phyloP scores from a whole-genome alignment of 1,140 invertebrate species.

The Pinna nobilis region DNA sequence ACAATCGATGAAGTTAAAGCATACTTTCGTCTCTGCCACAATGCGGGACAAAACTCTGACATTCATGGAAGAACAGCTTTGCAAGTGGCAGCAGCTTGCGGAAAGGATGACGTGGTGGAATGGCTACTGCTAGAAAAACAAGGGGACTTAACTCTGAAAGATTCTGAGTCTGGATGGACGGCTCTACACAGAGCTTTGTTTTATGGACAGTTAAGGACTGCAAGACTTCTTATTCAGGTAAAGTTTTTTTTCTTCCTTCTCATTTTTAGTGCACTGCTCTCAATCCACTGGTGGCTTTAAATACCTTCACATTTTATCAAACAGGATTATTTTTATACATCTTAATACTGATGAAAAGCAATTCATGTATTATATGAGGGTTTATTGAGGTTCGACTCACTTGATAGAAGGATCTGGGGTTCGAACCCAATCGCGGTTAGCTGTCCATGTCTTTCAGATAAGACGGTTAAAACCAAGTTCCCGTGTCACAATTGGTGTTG shows the following conservation, averaged over 20 bases:
- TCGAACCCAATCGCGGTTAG: too few species aligned
- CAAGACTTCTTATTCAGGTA: conserved; percentile 80
- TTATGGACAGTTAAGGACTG: conserved; percentile 83
- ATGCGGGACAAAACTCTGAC: conserved; percentile 76
- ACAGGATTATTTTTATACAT: too few species aligned
- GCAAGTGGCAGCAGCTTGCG: conserved; percentile 83
- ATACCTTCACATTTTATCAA: too few species aligned
- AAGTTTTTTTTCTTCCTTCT: conserved; percentile 15
- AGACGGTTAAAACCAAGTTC: too few species aligned
- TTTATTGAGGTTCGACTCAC: too few species aligned
- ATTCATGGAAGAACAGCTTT: conserved; percentile 80
- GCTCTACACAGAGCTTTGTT: conserved; percentile 84
- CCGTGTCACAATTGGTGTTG: too few species aligned
- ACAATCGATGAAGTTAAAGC: conserved; percentile 64
- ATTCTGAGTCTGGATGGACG: conserved; percentile 85
- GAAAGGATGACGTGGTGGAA: conserved; percentile 79
- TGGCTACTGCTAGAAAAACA: conserved; percentile 81
- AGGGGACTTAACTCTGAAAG: conserved; percentile 79
- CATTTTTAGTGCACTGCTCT: not conserved
- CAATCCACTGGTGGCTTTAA: not conserved
- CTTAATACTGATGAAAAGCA: too few species aligned
- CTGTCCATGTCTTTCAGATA: too few species aligned
- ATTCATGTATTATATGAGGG: too few species aligned
- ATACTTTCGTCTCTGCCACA: conserved; percentile 78
- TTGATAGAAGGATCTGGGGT: too few species aligned